Base-by-base conservation (phyloP, 2,888 invertebrate genomes). In the Liposcelis brunnea region DNA sequence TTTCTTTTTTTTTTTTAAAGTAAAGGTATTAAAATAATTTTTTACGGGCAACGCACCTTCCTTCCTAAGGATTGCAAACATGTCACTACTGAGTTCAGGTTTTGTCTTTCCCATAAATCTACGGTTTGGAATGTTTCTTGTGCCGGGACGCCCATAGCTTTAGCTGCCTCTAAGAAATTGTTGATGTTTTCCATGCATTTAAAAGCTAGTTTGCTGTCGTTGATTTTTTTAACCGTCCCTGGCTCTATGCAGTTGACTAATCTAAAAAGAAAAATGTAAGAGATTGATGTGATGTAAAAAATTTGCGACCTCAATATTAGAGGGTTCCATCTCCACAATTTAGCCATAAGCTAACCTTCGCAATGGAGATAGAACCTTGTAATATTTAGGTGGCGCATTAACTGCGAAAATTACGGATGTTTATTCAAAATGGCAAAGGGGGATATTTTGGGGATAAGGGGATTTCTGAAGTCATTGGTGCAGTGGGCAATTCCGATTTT, bases 171-270 rank as follows among this genome's bases (percentile, higher is more conserved):
- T 48, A 91, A 67, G 67, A 95, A 94, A 19, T 81, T 84, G 64
- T 91, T 90, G 55, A 97, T 95, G 64, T 97, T 97, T 67, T 97
- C 95, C 95, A 97, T 97, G 66, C 91, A 91, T 61, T 94, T 94
- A 67, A 95, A 97, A 48, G 87, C 91, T 80, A 90, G 83, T 59
- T 78, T 77, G 48, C 82, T 83, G 55, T 76, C 77, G 64, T 95
- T 94, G 55, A 95, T 77, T 68, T 91, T 93, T 69, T 90, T 93
- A 47, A 97, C 79, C 45, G 78, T 74, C 37, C 82, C 85, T 0
- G 85, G 77, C 61, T 89, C 77, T 56, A 95, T 75, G 53, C 72
- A 72, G 66, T 95, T 95, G 19, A 79, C 84, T 56, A 94, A 65
- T 61, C 89, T 89, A 66, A 15, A 69, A 52, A 11, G 7, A 40